Evolutionary conservation across 1,140 invertebrate species (phyloP), one percentile per base, ranked within the genome.

Genomic region (Ooceraea biroi): DNA sequence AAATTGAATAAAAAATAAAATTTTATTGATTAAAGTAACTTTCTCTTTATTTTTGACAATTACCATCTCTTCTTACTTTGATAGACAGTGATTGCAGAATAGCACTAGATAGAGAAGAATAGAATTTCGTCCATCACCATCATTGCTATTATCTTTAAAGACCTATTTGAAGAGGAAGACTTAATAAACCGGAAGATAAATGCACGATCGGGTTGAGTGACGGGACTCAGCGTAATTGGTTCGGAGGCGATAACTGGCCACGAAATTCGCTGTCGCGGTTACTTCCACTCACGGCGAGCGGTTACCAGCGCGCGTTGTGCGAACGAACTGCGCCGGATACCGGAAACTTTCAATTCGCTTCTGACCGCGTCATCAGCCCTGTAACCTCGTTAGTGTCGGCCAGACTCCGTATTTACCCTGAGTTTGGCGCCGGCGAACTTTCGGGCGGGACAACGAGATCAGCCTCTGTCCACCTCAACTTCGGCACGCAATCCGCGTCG

Each of bases 261-360:
- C 48, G 61, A 46, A 68, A 78, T 68, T 78, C 50, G 50, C 27
- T 12, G 10, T 14, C n/a, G 74, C 19, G 46, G 61, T 68, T 66
- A 68, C 30, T 41, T 60, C 41, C 25, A 22, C 46, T 76, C 48
- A 68, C 61, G 17, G 44, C 41, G 73, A 41, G 50, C 27, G 58
- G 41, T 76, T 63, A 50, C 25, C 11, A 7, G 36, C 3, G 17
- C 22, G n/a, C 61, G 44, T 58, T 19, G 71, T 14, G 61, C 48
- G 44, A 77, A 77, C 44, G 36, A 74, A 44, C 41, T 25, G 55
- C 61, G 50, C 50, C 27, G 48, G 48, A 44, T 68, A 66, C 60
- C 74, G 74, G 61, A 78, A 78, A 78, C 74, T 78, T 78, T 78
- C 63, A 78, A 68, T 78, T 68, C 74, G 17, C 44, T 68, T 22